Percentiles rank a stretch among this genome's conserved stretches.
phyloP scores from a whole-genome alignment of 2,888 invertebrate genomes.

The Cephus sareptanus region DNA sequence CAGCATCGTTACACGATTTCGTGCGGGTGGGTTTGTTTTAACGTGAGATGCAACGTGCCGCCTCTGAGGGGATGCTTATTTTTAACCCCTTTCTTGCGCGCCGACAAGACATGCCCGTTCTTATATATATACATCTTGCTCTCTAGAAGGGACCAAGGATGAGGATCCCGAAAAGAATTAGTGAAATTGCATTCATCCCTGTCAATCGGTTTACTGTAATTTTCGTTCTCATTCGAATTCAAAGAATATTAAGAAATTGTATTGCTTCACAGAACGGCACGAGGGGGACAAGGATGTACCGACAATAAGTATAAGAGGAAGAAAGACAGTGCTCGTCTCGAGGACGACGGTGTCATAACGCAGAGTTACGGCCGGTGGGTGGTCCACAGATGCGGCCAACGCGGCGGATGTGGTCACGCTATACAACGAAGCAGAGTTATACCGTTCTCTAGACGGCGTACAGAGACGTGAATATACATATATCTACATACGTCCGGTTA shows the following conservation, averaged over 20 bases:
- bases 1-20: constrained; percentile 24
- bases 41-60: constrained; percentile 30
- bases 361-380: constrained; percentile 50
- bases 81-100: constrained; percentile 20
- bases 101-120: neutral
- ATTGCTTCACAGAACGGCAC: neutral
- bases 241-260: neutral
- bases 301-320: neutral
- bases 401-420: constrained; percentile 55
- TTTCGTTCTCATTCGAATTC: neutral
- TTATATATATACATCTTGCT: neutral
- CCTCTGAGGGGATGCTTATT: constrained; percentile 27
- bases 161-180: neutral
- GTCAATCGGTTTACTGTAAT: neutral
- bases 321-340: neutral
- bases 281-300: neutral
- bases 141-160: neutral
- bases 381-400: constrained; percentile 56
- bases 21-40: constrained; percentile 35
- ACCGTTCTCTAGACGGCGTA: constrained; percentile 21
- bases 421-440: constrained; percentile 31
- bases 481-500: constrained; percentile 39
- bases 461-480: constrained; percentile 31
- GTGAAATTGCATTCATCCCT: neutral
- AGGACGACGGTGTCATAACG: constrained; percentile 23